Percentiles rank a stretch among this genome's conserved stretches.
Conservation (phyloP, 2,113 vertebrate genomes). For the Clinocottus analis region DNA sequence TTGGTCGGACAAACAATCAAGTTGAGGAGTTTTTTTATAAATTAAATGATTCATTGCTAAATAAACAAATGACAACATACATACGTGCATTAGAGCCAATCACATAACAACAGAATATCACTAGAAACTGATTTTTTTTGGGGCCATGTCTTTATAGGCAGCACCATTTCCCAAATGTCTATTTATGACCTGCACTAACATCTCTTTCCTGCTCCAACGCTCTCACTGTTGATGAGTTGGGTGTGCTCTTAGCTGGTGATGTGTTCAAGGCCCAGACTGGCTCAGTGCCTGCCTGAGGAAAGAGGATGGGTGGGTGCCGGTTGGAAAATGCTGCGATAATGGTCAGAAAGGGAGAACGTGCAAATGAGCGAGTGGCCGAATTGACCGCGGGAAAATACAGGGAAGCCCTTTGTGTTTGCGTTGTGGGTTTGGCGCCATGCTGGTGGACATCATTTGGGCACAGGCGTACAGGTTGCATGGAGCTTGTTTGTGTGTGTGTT, state of each 20-base stretch:
- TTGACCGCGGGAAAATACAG: slow-evolving; percentile 55
- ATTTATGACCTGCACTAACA: slow-evolving; percentile 46
- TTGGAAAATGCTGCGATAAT: slow-evolving; percentile 71
- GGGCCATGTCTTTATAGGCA: slow-evolving; percentile 39
- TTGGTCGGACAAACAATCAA: not conserved
- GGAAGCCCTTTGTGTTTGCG: slow-evolving; percentile 66
- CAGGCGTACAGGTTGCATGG: slow-evolving; percentile 28
- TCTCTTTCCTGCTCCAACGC: slow-evolving; percentile 76
- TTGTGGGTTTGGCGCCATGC: slow-evolving; percentile 60
- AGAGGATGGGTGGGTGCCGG: slow-evolving; percentile 77
- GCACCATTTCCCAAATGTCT: slow-evolving; percentile 63
- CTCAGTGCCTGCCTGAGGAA: slow-evolving; percentile 56
- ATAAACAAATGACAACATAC: not conserved
- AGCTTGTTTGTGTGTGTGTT: slow-evolving; percentile 32
- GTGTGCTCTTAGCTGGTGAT: slow-evolving; percentile 38
- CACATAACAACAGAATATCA: not conserved
- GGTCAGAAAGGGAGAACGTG: slow-evolving; percentile 52
- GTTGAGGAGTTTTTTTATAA: not conserved
- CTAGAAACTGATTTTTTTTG: not conserved
- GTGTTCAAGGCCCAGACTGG: slow-evolving; percentile 56
- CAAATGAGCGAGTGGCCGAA: slow-evolving; percentile 36
- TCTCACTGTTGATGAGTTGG: slow-evolving; percentile 56
- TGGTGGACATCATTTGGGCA: slow-evolving; percentile 43
- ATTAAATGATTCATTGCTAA: not conserved
- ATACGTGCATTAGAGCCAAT: not conserved